Conservation (phyloP, 2,113 vertebrate genomes). For the Clarias batrachus region DNA sequence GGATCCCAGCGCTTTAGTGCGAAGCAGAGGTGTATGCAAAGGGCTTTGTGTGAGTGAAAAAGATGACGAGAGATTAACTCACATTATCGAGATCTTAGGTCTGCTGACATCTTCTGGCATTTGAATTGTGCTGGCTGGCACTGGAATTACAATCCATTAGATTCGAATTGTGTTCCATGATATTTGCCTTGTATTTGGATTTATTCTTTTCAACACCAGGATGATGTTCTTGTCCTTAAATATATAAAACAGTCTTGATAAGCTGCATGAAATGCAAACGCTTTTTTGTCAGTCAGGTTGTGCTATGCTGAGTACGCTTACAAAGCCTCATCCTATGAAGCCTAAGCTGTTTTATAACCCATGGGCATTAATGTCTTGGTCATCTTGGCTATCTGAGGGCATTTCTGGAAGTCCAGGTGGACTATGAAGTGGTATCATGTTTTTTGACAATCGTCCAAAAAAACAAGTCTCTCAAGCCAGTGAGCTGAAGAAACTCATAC, state of each 20-base stretch:
- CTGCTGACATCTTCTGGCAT: neutral
- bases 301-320: neutral
- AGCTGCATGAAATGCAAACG: neutral
- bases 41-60: conserved; percentile 22
- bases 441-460: conserved; percentile 56
- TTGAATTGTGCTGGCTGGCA: conserved; percentile 2
- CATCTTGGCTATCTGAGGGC: conserved; percentile 42
- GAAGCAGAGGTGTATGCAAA: neutral
- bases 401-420: conserved; percentile 43
- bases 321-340: neutral
- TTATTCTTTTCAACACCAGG: neutral
- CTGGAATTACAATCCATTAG: neutral
- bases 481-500: conserved; percentile 51
- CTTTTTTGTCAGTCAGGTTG: neutral
- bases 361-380: conserved; percentile 37
- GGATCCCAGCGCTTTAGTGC: conserved; percentile 1
- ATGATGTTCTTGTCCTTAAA: neutral
- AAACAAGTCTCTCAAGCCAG: conserved; percentile 39
- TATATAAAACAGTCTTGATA: neutral
- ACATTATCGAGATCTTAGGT: conserved; percentile 26
- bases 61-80: conserved; percentile 30
- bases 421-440: conserved; percentile 55
- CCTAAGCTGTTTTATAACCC: neutral
- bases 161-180: neutral
- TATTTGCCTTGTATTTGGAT: neutral